Evolutionary conservation across 2,113 vertebrate genomes (phyloP), one percentile per base, ranked within the genome.

Genomic region (Oryzias curvinotus): DNA sequence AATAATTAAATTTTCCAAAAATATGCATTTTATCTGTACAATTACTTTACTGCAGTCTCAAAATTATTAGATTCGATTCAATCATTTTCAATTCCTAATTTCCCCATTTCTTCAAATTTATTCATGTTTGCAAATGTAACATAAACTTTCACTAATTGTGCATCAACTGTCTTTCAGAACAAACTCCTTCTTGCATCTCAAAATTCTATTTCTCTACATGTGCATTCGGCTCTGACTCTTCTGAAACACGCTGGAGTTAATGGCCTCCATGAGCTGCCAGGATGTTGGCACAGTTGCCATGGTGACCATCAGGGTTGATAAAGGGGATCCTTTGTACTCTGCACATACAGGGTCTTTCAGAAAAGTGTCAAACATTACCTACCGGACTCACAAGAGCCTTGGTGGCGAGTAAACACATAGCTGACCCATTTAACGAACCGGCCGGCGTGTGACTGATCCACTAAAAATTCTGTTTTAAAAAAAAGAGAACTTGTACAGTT

Each of bases 221-320:
- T 51, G 52, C 55, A 55, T 42, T 64, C 45, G 43, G 28, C 44
- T 62, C 57, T 36, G 21, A 36, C 54, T 61, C 54, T 64, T 25
- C 56, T 63, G 56, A 70, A 65, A 73, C 28, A 65, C 57, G 47
- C 65, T 51, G 25, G 10, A 66, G 65, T 65, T 63, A 68, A 75
- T 57, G 23, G 70, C 41, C 46, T 25, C 67, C 61, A 67, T 64
- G 71, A 75, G 56, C 61, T 26, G 57, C 46, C 65, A 71, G 63
- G 66, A 74, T 82, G 84, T 49, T 70, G 77, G 71, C 59, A 65
- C 72, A 75, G 86, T 87, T 88, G 72, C 82, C 57, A 89, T 84
- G 80, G 87, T 18, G 60, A 87, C 76, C 62, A 81, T 18, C 72
- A 48, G 64, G 57, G 3, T 15, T 52, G 64, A 71, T 75, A 79